Evolutionary conservation across 2,888 invertebrate species (phyloP), one percentile per base, ranked within the genome.

Genomic region (Nymphalis urticae): DNA sequence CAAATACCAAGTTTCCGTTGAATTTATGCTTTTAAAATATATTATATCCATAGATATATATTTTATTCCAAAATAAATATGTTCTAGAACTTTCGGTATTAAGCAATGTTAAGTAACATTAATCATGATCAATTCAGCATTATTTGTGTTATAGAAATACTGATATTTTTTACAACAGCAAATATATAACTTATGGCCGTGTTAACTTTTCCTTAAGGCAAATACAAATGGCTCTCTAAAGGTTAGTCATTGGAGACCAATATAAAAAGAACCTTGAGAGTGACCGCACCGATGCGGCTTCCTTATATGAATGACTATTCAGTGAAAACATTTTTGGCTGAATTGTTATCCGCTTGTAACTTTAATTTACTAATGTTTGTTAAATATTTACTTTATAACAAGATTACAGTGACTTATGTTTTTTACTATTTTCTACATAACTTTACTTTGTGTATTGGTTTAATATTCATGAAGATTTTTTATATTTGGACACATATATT

Each of bases 151-250:
- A 42, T 42, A 10, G 3, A 42, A 10, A 42, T 42, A 42, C 13
- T 13, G 3, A 13, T 42, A 42, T 42, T 42, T n/a, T 58, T 36
- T 42, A 13, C 3, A 42, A 42, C 42, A 13, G 10, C 42, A 42
- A 42, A 13, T 3, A 9, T 42, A 2, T 13, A 42, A 42, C 9
- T 58, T 16, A 19, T 19, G n/a, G 5, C 24, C 59, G 13, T 65
- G 50, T 60, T 42, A 65, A 60, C 58, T 27, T 58, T 47, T 64
- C 56, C 32, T 64, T 58, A 58, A 36, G 60, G 48, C 3, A 62
- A 48, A 62, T 51, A 54, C 19, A 62, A 66, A 61, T 56, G 67
- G 67, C 24, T 63, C 50, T 62, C 42, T 53, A 48, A 50, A 58
- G 48, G 64, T 62, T 66, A 32, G 47, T 60, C 47, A 32, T 51